These are phyloP conservation scores for Adelognathus sp. DNA, from an alignment of 2,888 invertebrate genomes.

Conservation along the genomic window DNA sequence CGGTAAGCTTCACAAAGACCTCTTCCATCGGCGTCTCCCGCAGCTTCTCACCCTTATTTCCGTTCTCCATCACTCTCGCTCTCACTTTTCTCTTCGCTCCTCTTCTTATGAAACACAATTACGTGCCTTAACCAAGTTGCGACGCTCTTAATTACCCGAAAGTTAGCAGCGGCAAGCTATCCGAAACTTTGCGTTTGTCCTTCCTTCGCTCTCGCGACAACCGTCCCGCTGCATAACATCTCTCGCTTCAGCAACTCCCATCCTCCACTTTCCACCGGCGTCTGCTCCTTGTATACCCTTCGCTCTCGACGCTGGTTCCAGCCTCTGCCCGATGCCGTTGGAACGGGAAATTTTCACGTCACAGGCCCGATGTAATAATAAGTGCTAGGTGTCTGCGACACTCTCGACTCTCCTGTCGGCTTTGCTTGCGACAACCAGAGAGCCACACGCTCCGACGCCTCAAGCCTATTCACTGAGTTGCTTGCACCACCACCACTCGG, in stretches of 20 bases:
- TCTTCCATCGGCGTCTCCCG: constrained; percentile 32
- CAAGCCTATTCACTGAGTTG: not conserved
- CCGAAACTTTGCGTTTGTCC: constrained; percentile 56
- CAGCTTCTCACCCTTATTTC: not conserved
- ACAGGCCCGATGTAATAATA: constrained; percentile 56
- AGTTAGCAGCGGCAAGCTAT: constrained; percentile 62
- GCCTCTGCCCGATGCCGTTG: not conserved
- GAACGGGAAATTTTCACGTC: constrained; percentile 38
- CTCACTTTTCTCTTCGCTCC: not conserved
- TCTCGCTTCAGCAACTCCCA: not conserved
- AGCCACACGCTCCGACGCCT: constrained; percentile 49
- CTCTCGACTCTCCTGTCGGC: constrained; percentile 36
- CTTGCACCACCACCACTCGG: not conserved
- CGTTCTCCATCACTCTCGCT: not conserved
- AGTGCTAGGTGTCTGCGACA: constrained; percentile 53
- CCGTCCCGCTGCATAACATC: not conserved
- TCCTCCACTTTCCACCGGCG: not conserved
- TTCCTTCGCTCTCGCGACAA: not conserved
- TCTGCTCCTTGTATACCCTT: not conserved
- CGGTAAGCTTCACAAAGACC: constrained; percentile 59
- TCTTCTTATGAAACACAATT: constrained; percentile 75
- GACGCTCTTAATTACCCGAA: constrained; percentile 76
- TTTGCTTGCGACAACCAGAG: constrained; percentile 18
- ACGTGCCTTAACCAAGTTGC: constrained; percentile 74
- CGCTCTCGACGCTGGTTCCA: constrained; percentile 9